Conservation (phyloP, 2,113 vertebrate genomes). For the Mesocricetus auratus region DNA sequence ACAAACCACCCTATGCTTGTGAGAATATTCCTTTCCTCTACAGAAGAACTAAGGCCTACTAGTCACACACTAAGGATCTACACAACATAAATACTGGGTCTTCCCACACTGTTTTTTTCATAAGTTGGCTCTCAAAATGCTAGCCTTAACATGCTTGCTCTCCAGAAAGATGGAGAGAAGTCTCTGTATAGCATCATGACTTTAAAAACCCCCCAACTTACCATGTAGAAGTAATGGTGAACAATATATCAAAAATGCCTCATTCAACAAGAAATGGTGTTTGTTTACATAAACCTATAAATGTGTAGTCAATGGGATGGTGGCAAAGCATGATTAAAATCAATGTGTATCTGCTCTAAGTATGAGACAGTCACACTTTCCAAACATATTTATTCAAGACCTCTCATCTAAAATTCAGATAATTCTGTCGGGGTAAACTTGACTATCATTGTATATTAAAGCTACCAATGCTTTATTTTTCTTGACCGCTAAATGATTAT, state of each 20-base stretch:
- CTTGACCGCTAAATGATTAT: not conserved
- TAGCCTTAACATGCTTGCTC: not conserved
- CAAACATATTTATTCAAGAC: not conserved
- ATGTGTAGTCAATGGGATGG: not conserved
- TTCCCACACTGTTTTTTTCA: not conserved
- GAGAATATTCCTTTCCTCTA: not conserved
- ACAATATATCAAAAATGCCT: not conserved
- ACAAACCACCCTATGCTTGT: not conserved
- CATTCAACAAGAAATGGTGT: not conserved
- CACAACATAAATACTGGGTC: not conserved
- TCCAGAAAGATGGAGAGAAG: not conserved
- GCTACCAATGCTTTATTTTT: not conserved
- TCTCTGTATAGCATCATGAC: not conserved
- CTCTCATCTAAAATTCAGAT: not conserved
- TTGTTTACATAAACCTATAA: not conserved
- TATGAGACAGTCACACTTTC: not conserved
- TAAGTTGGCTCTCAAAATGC: not conserved
- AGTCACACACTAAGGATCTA: too few relatives aligned
- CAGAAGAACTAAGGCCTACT: not conserved
- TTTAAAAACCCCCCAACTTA: not conserved
- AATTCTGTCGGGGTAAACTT: not conserved
- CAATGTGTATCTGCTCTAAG: not conserved
- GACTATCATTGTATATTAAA: not conserved
- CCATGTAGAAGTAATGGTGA: not conserved
- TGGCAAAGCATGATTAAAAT: not conserved